phyloP scores from a whole-genome alignment of 2,797 vertebrate genomes.

The Siniperca scherzeri region DNA sequence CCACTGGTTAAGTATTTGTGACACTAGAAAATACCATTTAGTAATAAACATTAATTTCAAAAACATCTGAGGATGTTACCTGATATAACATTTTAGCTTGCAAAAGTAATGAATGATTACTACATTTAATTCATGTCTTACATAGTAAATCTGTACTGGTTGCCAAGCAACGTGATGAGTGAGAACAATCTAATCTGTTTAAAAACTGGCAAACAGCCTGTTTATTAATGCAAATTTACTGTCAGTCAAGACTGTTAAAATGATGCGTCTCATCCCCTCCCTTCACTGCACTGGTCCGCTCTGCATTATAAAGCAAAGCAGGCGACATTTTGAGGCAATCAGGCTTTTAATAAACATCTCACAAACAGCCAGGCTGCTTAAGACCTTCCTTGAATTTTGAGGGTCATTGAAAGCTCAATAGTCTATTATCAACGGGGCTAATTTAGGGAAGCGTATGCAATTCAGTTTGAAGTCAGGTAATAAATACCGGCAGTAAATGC shows the following conservation, averaged over 20 bases:
- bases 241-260: conserved; percentile 38
- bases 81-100: background rate
- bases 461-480: conserved; percentile 19
- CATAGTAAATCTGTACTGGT: background rate
- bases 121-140: conserved; percentile 4
- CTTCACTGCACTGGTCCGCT: background rate
- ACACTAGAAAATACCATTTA: background rate
- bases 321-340: conserved; percentile 34
- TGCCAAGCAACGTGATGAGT: conserved; percentile 26
- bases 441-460: conserved; percentile 22
- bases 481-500: background rate
- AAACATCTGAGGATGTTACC: background rate
- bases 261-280: conserved; percentile 19
- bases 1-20: background rate
- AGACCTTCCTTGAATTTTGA: conserved; percentile 33
- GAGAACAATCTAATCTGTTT: conserved; percentile 37
- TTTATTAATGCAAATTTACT: conserved; percentile 45
- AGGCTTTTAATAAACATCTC: conserved; percentile 49
- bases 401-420: conserved; percentile 37
- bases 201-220: conserved; percentile 26
- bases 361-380: conserved; percentile 20
- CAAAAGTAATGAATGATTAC: background rate
- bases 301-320: conserved; percentile 33
- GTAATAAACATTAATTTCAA: background rate
- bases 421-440: conserved; percentile 26